Evolutionary conservation across 2,888 invertebrate species (phyloP), one percentile per base, ranked within the genome.

Genomic region (Ecliptopera silaceata): DNA sequence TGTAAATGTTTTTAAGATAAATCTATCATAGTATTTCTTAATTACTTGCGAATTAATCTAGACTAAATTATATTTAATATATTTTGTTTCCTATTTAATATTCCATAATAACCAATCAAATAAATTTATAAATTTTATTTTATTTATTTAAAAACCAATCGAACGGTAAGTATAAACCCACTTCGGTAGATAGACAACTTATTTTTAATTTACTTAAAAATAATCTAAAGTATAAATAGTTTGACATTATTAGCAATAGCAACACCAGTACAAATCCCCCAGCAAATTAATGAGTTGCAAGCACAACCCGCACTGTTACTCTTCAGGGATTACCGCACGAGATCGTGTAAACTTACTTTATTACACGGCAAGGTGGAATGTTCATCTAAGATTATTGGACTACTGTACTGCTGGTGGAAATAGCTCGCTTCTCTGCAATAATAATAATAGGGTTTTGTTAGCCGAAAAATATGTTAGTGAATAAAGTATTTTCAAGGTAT

Each of bases 221-320:
- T n/a, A n/a, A n/a, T n/a, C n/a, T n/a, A n/a, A n/a, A n/a, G n/a
- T n/a, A n/a, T n/a, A n/a, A n/a, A n/a, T n/a, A n/a, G n/a, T 29
- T 38, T 38, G n/a, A 39, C 26, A 38, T 52, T 56, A 31, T 34
- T 32, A 57, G 32, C 17, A 42, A 26, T 29, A 49, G 18, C 46
- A 42, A 34, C 52, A 59, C 36, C 42, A 36, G 44, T 53, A 72
- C 71, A 75, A 76, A 79, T 77, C 77, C 76, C 70, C 67, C 64
- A 67, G 72, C 70, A 79, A 79, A 80, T 81, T 79, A 81, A 80
- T 77, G 78, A 77, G 75, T 71, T 66, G 71, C 71, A 74, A 72
- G 42, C 71, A 68, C 62, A 66, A 62, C 65, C 68, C 71, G 72
- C 65, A 64, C 66, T 70, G 74, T 78, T 73, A 73, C 69, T 77